A percentile compares a stretch with the other conserved stretches of the same genome.
Conservation (phyloP, 2,113 vertebrate species). For the Mirounga angustirostris region DNA sequence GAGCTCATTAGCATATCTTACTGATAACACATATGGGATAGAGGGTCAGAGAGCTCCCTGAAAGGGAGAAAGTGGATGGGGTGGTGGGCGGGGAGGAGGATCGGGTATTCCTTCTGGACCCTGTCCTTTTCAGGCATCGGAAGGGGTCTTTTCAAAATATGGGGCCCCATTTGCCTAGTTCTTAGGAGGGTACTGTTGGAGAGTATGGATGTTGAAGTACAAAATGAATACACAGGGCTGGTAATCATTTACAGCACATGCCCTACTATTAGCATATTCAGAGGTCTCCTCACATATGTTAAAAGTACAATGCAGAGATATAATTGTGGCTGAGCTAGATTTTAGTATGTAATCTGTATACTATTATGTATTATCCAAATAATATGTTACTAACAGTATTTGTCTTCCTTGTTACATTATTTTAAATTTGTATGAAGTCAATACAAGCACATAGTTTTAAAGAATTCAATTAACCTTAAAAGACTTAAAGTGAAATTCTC, state of each 20-base stretch:
- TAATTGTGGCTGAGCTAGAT: not conserved
- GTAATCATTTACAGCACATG: no score
- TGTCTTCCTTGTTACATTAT: not conserved
- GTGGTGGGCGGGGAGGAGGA: no score
- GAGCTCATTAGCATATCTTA: not conserved
- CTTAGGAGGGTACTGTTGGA: not conserved
- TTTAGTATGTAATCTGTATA: not conserved
- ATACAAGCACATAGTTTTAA: not conserved
- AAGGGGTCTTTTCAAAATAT: not conserved
- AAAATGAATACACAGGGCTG: not conserved
- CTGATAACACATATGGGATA: not conserved
- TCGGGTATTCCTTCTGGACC: not conserved
- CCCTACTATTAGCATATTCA: not conserved
- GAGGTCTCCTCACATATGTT: not conserved
- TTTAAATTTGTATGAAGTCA: not conserved
- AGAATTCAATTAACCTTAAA: not conserved
- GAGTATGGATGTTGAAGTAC: not conserved
- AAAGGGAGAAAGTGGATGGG: not conserved
- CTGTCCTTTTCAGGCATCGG: not conserved
- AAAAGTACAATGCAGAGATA: not conserved
- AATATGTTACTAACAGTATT: not conserved
- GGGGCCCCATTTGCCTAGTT: not conserved
- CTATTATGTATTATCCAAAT: not conserved
- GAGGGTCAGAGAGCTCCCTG: not conserved
- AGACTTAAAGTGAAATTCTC: not conserved